Percentiles rank a stretch among this genome's conserved stretches.
phyloP scores from a whole-genome alignment of 1,140 invertebrate genomes.

The Tetraneura akinire region DNA sequence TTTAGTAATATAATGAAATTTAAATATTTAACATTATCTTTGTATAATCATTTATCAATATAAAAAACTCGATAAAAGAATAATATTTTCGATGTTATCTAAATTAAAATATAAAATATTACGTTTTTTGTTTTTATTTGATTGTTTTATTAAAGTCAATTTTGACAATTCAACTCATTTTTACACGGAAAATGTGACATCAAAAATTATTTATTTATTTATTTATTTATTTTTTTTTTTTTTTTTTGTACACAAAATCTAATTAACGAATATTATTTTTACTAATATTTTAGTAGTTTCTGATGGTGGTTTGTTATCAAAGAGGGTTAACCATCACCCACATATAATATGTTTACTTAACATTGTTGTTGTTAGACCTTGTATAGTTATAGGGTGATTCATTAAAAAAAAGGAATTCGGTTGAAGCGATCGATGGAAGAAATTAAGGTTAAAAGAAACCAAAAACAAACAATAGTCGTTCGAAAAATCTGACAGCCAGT shows the following conservation, averaged over 20 bases:
- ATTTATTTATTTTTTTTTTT: too few relatives aligned
- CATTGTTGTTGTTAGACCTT: background rate
- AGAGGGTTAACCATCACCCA: background rate
- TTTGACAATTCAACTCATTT: background rate
- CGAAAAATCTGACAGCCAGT: constrained; percentile 1
- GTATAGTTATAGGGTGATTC: background rate
- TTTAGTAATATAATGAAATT: too few relatives aligned
- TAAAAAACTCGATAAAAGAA: too few relatives aligned
- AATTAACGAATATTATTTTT: constrained; percentile 11
- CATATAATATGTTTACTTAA: background rate
- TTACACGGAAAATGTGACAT: background rate
- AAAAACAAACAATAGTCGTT: constrained; percentile 11
- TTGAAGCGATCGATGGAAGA: background rate
- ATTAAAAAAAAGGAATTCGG: background rate
- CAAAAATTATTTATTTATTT: background rate
- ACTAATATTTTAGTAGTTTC: background rate
- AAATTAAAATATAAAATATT: too few relatives aligned
- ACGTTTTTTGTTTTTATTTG: background rate
- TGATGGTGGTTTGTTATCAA: background rate
- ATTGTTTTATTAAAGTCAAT: constrained; percentile 5
- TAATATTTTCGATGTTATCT: too few relatives aligned
- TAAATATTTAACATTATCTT: too few relatives aligned
- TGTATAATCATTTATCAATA: too few relatives aligned
- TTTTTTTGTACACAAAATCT: too few relatives aligned
- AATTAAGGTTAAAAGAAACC: background rate